A percentile compares a stretch with the other conserved stretches of the same genome.
These are phyloP conservation scores for Protosalanx chinensis DNA, from an alignment of 2,797 vertebrate species.

Conservation along the genomic window DNA sequence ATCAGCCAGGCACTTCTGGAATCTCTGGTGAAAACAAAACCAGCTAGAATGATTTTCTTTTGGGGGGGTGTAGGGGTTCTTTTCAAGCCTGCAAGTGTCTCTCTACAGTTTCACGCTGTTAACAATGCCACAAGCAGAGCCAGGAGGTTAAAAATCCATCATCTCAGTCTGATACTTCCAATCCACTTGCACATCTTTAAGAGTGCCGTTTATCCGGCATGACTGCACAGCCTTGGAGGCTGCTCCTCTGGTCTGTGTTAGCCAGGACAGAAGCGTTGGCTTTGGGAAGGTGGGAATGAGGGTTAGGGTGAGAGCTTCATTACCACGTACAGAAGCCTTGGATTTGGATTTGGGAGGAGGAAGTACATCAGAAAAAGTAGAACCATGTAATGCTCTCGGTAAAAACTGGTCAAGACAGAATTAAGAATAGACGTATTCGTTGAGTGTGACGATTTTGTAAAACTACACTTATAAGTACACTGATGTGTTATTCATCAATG, in stretches of 20 bases:
- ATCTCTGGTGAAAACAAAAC: conserved; percentile 35
- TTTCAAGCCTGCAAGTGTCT: neutral
- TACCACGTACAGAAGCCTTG: too few species aligned
- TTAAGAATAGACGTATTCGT: neutral
- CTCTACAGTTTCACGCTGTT: neutral
- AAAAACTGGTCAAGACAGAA: neutral
- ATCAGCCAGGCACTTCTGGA: conserved; percentile 39
- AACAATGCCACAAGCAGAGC: neutral
- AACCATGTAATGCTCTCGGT: neutral
- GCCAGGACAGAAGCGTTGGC: conserved; percentile 34
- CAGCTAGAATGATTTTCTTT: conserved; percentile 3
- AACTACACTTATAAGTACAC: too few species aligned
- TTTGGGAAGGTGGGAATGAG: conserved; percentile 24
- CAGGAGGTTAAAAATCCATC: conserved; percentile 49
- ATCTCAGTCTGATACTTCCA: conserved; percentile 59
- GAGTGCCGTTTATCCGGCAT: conserved; percentile 55
- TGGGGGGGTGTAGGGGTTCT: neutral
- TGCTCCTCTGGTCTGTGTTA: conserved; percentile 56
- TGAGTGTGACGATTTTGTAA: too few species aligned
- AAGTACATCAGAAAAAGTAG: neutral
- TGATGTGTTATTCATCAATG: too few species aligned
- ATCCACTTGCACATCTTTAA: conserved; percentile 59
- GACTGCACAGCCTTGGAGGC: conserved; percentile 60
- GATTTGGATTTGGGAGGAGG: neutral
- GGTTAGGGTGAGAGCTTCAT: conserved; percentile 1